Conservation (phyloP, 2,797 vertebrate species). For the Anniella stebbinsi region DNA sequence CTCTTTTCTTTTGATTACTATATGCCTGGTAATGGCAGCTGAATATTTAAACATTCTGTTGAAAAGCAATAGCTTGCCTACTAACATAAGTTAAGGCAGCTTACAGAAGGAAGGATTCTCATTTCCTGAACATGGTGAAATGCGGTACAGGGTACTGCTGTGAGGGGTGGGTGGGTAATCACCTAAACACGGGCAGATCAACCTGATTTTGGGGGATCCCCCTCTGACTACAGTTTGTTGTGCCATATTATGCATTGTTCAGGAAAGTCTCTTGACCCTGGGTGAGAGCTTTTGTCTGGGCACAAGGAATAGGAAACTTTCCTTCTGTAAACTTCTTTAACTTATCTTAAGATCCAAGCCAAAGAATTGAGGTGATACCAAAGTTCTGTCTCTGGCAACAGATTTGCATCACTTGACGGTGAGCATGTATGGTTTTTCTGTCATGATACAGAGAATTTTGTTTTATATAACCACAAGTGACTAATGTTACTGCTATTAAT, state of each 20-base stretch:
- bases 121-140: background rate
- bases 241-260: background rate
- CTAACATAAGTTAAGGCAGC: background rate
- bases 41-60: background rate
- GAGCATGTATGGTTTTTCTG: background rate
- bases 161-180: background rate
- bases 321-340: background rate
- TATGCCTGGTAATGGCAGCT: background rate
- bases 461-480: background rate
- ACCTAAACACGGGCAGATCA: background rate
- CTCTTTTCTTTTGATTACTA: background rate
- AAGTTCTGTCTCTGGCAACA: background rate
- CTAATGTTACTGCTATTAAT: background rate
- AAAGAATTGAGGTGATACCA: background rate
- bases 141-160: too few species aligned
- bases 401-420: background rate
- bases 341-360: background rate
- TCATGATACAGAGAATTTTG: background rate
- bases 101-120: background rate
- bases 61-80: background rate
- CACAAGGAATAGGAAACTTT: background rate
- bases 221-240: background rate
- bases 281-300: background rate
- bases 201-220: background rate
- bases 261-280: background rate